Evolutionary conservation across 2,888 invertebrate genomes (phyloP).

Genomic region (Malachius bipustulatus): DNA sequence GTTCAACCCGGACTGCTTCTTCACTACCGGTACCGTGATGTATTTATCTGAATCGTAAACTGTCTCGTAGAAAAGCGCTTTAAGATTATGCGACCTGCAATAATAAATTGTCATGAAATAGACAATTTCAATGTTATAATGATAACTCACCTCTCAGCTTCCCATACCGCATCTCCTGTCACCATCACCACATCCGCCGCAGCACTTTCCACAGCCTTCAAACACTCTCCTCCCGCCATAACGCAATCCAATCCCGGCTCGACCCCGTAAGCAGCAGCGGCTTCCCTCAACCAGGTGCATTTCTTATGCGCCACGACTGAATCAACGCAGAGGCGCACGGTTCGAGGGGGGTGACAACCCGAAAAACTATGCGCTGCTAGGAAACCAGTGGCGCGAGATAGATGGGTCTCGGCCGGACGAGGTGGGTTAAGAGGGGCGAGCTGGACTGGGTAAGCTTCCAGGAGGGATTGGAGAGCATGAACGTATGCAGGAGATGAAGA

Average conservation of each 20-base stretch:
- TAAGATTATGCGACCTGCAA: slow-evolving; percentile 44
- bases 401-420: slow-evolving; percentile 52
- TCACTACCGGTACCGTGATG: slow-evolving; percentile 57
- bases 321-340: slow-evolving; percentile 50
- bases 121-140: slow-evolving; percentile 6
- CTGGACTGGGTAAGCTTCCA: slow-evolving; percentile 46
- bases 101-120: slow-evolving; percentile 14
- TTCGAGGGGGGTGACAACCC: slow-evolving; percentile 57
- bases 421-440: slow-evolving; percentile 46
- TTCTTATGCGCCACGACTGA: slow-evolving; percentile 60
- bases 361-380: slow-evolving; percentile 55
- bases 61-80: slow-evolving; percentile 50
- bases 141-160: slow-evolving; percentile 48
- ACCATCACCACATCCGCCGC: slow-evolving; percentile 61
- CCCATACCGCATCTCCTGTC: slow-evolving; percentile 57
- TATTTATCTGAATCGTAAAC: slow-evolving; percentile 47
- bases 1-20: slow-evolving; percentile 43
- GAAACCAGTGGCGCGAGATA: slow-evolving; percentile 49
- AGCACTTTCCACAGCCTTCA: slow-evolving; percentile 50
- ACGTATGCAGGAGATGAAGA: no score
- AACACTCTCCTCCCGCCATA: slow-evolving; percentile 51
- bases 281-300: slow-evolving; percentile 67
- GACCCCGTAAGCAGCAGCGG: slow-evolving; percentile 60
- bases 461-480: slow-evolving; percentile 46
- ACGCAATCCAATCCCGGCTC: slow-evolving; percentile 72